Base-by-base conservation (phyloP, 2,113 vertebrate species). In the Polypterus bichir region DNA sequence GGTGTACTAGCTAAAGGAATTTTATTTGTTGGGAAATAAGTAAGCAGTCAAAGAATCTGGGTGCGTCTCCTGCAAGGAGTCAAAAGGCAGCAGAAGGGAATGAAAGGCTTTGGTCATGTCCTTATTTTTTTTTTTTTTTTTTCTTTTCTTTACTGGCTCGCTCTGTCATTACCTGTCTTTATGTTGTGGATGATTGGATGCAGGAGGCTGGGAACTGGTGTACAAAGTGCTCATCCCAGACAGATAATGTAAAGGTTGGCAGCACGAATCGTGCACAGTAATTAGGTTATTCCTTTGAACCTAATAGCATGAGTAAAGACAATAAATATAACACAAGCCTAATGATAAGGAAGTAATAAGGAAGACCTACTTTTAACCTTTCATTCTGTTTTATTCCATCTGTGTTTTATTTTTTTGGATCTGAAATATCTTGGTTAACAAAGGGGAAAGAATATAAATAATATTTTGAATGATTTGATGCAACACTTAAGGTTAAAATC, bases 141-240 rank as follows among this genome's bases (percentile, higher is more conserved):
- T 27, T 27, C 27, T 27, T 27, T 27, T 27, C 27, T 27, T 27
- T 27, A 27, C 27, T 27, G 27, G 27, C 27, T 27, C 27, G 27
- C 56, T 49, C 59, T 61, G 44, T 65, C 59, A 61, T 56, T 65
- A 57, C 54, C 64, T 61, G 64, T 46, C 53, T 51, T 44, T 45
- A n/a, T 44, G 9, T 45, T 7, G 3, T 8, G 56, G 56, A 9
- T 57, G 56, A 57, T 57, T 57, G 56, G 56, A 57, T 45, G n/a
- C n/a, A 57, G 56, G 56, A 27, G 56, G 27, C 27, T 9, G 9
- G 56, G 27, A 27, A 9, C 11, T 27, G 5, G 9, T 44, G 27
- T 57, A 45, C 46, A 57, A 57, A 45, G 9, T 57, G 56, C 54
- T 57, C 46, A 45, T 57, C 56, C 56, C 56, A 57, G 56, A 57